Base-by-base conservation (phyloP, 2,888 invertebrate genomes). In the Tortricodes alternella region DNA sequence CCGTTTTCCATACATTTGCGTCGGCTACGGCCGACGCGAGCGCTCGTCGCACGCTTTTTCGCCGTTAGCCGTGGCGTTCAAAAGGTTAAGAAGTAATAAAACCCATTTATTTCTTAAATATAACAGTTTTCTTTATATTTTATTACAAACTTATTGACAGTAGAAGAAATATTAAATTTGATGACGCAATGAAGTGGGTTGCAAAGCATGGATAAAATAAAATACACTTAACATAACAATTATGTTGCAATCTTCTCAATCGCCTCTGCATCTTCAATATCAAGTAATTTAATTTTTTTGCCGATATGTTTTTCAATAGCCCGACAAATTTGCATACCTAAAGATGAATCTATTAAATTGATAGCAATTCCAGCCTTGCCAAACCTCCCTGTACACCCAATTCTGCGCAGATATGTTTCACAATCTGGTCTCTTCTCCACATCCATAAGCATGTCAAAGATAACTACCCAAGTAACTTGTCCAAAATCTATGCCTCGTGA, bases 341-440 rank as follows among this genome's bases (percentile, higher is more conserved):
- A 92, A 0, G 92, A 78, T 2, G 95, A 94, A 75, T 97, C 98
- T n/a, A 99, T 93, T 63, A 99, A 92, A 86, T 99, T 99, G 46
- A 99, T 98, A 4, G 99, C 99, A 71, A 99, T 95, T 37, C 99
- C 99, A 58, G 94, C 94, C 89, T 99, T 99, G 44, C 99, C 99
- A 87, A 99, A 99, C 68, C 99, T 92, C n/a, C 99, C 99, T 0
- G 99, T 99, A 62, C 99, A 93, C 0, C 99, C 99, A 78, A 99
- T 99, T 76, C 99, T 94, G 80, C 99, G 99, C 59, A 99, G 91
- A 83, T 99, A 99, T 1, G 99, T 99, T 85, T 99, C 99, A 85
- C 96, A 98, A 81, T 99, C 98, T 0, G 98, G 97, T 73, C 94
- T 93, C 50, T 95, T 94, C 19, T 93, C 91, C 62, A 93, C 81